Percentiles rank a stretch among this genome's conserved stretches.
These are phyloP conservation scores for Syndactyla subalaris DNA, from an alignment of 2,797 vertebrate species.

Conservation along the genomic window DNA sequence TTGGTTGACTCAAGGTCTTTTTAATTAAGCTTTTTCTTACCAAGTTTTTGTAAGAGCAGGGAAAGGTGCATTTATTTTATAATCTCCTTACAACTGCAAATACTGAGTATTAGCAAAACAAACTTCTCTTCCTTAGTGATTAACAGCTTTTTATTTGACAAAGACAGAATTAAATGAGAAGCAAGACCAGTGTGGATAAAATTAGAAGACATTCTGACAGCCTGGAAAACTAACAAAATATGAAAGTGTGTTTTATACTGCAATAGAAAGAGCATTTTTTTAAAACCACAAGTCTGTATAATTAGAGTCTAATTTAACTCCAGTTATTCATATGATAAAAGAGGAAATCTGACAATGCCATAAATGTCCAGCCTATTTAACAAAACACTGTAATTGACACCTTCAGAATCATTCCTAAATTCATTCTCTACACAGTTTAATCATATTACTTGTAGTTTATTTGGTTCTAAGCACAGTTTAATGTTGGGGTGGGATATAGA, in stretches of 20 bases:
- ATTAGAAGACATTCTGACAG: background rate
- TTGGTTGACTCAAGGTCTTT: background rate
- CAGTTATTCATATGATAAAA: background rate
- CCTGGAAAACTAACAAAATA: background rate
- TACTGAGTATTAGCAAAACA: conserved; percentile 22
- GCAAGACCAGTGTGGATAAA: background rate
- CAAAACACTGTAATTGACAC: background rate
- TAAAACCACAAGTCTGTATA: background rate
- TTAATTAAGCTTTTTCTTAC: background rate
- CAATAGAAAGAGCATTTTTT: background rate
- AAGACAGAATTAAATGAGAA: conserved; percentile 14
- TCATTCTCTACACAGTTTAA: background rate
- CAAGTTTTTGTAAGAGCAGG: background rate
- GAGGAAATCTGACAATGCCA: background rate
- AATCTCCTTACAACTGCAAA: conserved; percentile 3
- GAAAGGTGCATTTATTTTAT: background rate
- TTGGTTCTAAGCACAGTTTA: background rate
- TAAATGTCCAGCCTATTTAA: background rate
- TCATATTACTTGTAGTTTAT: background rate
- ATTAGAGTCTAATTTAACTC: background rate
- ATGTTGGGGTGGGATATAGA: background rate
- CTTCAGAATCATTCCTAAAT: background rate
- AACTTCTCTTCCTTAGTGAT: background rate
- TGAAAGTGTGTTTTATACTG: background rate
- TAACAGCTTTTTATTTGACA: conserved; percentile 11